Conservation (phyloP, 1,140 invertebrate species). For the Prorops nasuta region DNA sequence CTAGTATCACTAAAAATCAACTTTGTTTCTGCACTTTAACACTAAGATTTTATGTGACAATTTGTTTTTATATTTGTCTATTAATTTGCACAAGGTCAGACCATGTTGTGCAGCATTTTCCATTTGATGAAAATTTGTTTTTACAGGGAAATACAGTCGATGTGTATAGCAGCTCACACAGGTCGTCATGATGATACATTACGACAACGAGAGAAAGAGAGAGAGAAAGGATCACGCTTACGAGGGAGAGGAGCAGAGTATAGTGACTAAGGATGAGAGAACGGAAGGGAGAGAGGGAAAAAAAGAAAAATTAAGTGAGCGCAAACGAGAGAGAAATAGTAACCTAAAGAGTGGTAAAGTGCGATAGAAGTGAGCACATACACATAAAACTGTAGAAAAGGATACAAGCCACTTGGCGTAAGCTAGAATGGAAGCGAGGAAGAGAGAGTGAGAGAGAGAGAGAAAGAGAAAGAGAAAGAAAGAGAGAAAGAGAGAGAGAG, state of each 20-base stretch:
- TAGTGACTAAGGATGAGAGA: slow-evolving; percentile 8
- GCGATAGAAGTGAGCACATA: background rate
- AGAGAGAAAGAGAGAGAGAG: slow-evolving; percentile 7
- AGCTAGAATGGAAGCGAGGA: background rate
- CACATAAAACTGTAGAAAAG: background rate
- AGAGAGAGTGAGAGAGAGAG: background rate
- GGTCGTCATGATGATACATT: slow-evolving; percentile 20
- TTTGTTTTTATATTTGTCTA: too few species aligned
- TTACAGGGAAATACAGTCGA: too few species aligned
- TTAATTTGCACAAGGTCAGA: too few species aligned
- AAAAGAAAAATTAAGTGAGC: background rate
- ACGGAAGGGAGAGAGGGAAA: slow-evolving; percentile 4
- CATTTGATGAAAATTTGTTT: too few species aligned
- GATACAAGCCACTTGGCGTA: too few species aligned
- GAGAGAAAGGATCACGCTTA: background rate
- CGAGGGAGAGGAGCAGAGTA: background rate
- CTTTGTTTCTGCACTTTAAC: too few species aligned
- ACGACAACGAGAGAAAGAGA: too few species aligned
- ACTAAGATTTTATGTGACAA: too few species aligned
- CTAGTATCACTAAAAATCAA: too few species aligned
- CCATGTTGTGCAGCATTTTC: too few species aligned
- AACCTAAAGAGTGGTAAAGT: background rate
- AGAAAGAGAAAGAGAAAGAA: background rate
- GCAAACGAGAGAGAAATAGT: background rate
- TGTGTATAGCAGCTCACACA: slow-evolving; percentile 12